Evolutionary conservation across 1,140 invertebrate species (phyloP).

Genomic region (Tetraneura akinire): DNA sequence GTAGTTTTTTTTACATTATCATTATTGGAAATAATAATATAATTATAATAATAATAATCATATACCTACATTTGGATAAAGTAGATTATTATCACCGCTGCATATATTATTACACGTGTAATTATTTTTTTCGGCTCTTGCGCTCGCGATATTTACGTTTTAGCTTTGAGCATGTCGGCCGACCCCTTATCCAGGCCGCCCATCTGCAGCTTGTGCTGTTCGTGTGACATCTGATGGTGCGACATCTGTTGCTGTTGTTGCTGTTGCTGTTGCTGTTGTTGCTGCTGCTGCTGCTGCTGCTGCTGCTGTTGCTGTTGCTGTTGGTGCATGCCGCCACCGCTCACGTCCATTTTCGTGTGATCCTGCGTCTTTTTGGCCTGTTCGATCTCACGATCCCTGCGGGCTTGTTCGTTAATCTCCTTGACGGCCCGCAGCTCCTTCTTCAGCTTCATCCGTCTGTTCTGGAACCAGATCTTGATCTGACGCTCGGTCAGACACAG

Average conservation of each 20-base stretch:
- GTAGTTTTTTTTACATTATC: background rate
- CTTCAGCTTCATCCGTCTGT: constrained; percentile 96
- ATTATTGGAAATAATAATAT: background rate
- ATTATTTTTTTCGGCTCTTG: too few species aligned
- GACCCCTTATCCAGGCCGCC: constrained; percentile 54
- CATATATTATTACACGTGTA: too few species aligned
- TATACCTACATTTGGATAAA: too few species aligned
- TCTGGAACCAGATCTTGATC: constrained; percentile 98
- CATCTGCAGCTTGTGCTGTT: constrained; percentile 54
- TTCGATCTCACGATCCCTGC: constrained; percentile 85
- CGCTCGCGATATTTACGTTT: constrained; percentile 18
- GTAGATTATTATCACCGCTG: too few species aligned
- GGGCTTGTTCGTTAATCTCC: constrained; percentile 91
- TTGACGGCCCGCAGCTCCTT: constrained; percentile 91
- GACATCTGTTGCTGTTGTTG: constrained; percentile 30
- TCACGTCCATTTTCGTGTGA: constrained; percentile 70
- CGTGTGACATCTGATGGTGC: constrained; percentile 36
- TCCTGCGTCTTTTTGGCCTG: constrained; percentile 82
- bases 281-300: background rate
- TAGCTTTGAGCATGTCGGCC: constrained; percentile 56
- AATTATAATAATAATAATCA: constrained; percentile 6
- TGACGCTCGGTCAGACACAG: constrained; percentile 94
- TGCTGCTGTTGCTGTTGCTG: constrained; percentile 55
- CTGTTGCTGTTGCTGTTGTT: constrained; percentile 60
- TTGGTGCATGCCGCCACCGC: constrained; percentile 63